Evolutionary conservation across 2,888 invertebrate species (phyloP), one percentile per base, ranked within the genome.

Genomic region (Linyphia triangularis): DNA sequence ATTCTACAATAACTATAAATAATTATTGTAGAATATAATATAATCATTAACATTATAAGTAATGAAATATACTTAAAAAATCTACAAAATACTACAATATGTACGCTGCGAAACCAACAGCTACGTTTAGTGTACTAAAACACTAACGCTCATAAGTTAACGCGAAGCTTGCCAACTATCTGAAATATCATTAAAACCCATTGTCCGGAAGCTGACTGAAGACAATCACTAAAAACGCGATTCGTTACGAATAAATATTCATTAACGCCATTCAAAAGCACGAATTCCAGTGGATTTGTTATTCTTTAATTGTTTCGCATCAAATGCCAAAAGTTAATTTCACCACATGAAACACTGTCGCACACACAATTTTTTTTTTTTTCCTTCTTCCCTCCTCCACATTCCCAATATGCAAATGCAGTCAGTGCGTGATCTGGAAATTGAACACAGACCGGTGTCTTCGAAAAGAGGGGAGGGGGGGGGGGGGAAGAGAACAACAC

Each of bases 171-270:
- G 1, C 13, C 13, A 63, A 24, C 28, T 10, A 63, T n/a, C 2
- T 26, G n/a, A 26, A 63, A 24, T 26, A 13, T 9, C 13, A 26
- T 63, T 13, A 13, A 26, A 16, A 16, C 9, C 63, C 1, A 10
- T 26, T 3, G 0, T 26, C 26, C 26, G 16, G n/a, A 10, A 69
- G 37, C 22, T 37, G 19, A 19, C 33, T 4, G 43, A 43, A 70
- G 4, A 70, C 24, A n/a, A 16, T 70, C 4, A 7, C 37, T n/a
- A 28, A 16, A 33, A 37, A 61, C 61, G 37, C 40, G 57, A 57
- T 73, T 73, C 57, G 63, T 40, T 26, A 22, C 67, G 19, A 51
- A 79, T 79, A 67, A 79, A 79, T 67, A 79, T 79, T 79, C 78
- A 79, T 79, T 67, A 79, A 79, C 33, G 67, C 1, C 19, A 43